A percentile compares a stretch with the other conserved stretches of the same genome.
These are phyloP conservation scores for Scophthalmus maximus DNA, from an alignment of 2,113 vertebrate species.

Conservation along the genomic window DNA sequence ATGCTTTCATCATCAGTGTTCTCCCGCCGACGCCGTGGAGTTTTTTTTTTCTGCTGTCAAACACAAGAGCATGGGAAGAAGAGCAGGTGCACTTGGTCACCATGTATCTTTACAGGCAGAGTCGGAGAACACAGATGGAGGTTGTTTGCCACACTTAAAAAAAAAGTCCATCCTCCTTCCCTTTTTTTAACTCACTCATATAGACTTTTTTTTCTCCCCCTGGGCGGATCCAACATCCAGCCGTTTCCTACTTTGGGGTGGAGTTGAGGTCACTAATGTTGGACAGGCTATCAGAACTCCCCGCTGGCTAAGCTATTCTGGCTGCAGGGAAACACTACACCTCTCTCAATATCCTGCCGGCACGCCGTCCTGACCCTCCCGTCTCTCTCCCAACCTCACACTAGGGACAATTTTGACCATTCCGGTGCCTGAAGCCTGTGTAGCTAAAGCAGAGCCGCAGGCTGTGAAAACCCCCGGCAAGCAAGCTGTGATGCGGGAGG, in stretches of 20 bases:
- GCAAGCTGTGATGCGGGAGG: conserved; percentile 7
- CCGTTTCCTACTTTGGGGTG: conserved; percentile 51
- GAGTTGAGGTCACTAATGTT: conserved; percentile 54
- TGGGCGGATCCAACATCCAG: conserved; percentile 38
- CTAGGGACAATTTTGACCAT: conserved; percentile 14
- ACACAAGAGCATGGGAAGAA: conserved; percentile 13
- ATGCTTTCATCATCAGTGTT: conserved; percentile 40
- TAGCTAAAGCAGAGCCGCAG: conserved; percentile 24
- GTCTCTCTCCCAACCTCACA: conserved; percentile 1
- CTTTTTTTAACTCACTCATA: conserved; percentile 22
- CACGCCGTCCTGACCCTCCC: conserved; percentile 9
- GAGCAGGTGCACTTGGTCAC: conserved; percentile 15
- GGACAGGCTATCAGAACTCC: conserved; percentile 51
- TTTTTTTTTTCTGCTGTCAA: conserved; percentile 5
- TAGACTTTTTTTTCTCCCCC: conserved; percentile 1
- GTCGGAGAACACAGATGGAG: conserved; percentile 25
- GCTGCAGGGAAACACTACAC: conserved; percentile 20
- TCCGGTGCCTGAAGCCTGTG: conserved; percentile 18
- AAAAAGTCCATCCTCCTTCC: conserved; percentile 13
- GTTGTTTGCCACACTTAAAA: conserved; percentile 53
- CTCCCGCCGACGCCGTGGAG: conserved; percentile 1
- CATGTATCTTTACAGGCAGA: background rate
- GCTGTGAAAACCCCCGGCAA: conserved; percentile 16
- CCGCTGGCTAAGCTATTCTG: conserved; percentile 37
- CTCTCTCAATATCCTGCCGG: conserved; percentile 8